A percentile compares a stretch with the other conserved stretches of the same genome.
phyloP scores from a whole-genome alignment of 2,113 vertebrate genomes.

The Strigops habroptila region DNA sequence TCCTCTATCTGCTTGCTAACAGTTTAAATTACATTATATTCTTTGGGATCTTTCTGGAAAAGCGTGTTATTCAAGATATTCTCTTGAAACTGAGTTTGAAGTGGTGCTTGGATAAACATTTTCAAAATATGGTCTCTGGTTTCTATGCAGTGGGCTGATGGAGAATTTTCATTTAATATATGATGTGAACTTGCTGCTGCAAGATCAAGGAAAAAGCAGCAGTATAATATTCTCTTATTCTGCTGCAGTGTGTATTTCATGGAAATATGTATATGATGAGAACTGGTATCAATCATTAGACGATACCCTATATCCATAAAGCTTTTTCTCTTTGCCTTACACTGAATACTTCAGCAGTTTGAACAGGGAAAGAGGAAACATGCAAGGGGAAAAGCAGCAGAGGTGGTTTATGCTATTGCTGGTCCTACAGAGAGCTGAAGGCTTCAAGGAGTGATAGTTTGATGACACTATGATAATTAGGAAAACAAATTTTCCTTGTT shows the following conservation, averaged over 20 bases:
- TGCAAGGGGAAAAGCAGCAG: not conserved
- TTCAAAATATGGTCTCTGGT: not conserved
- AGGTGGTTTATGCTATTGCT: not conserved
- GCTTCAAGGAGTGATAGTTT: not conserved
- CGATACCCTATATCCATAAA: not conserved
- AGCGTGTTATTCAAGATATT: not conserved
- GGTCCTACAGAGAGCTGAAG: not conserved
- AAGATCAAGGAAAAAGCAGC: not conserved
- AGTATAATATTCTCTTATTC: not conserved
- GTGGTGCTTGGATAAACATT: not conserved
- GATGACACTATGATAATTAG: not conserved
- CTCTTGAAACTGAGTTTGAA: not conserved
- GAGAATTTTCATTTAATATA: not conserved
- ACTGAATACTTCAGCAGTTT: not conserved
- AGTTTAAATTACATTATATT: not conserved
- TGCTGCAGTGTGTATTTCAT: not conserved
- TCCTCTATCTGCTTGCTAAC: not conserved
- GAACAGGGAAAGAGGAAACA: not conserved
- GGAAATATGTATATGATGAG: not conserved
- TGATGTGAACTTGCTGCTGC: not conserved
- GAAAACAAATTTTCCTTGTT: not conserved
- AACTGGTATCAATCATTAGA: not conserved
- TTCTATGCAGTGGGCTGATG: not conserved
- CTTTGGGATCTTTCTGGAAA: not conserved
- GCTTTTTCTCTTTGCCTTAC: not conserved